Evolutionary conservation across 2,888 invertebrate genomes (phyloP), one percentile per base, ranked within the genome.

Genomic region (Gonocerus acuteangulatus): DNA sequence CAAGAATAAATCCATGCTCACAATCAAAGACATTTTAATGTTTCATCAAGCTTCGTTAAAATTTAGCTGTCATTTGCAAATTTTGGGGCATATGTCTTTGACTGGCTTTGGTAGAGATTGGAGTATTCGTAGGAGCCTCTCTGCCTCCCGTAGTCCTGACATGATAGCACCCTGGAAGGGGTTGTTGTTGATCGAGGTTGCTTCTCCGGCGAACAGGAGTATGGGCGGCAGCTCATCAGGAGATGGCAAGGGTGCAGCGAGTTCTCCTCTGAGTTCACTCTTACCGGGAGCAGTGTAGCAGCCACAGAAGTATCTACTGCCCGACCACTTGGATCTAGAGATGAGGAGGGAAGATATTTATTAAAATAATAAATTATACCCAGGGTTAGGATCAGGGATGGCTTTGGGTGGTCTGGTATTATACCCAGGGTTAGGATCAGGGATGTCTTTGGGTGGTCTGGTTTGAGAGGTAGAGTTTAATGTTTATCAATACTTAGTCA

Each of bases 101-200:
- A 16, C 6, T 0, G 18, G 36, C 21, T 51, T 27, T 11, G 34
- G 2, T 4, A 21, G 47, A 9, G 9, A 4, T 16, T 45, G 47
- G 54, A 62, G 49, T 11, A 64, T 54, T 13, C 82, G 78, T 67
- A 85, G 78, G 63, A 88, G 80, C 64, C 87, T 79, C 71, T 89
- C 84, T 0, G 89, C 89, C 75, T 89, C 89, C 42, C 89, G 78
- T 66, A 89, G 83, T 1, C 90, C 90, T 69, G 88, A 87, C 54
- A 86, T 73, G 63, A 87, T 78, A 3, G 89, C 89, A 1, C 88
- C 89, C 69, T 89, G 88, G 0, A 85, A 27, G 4, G 27, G 83
- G n/a, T 62, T 62, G n/a, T 36, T 44, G 36, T 39, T 36, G 6
- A 57, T 52, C 9, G 57, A 54, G 23, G 65, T 62, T 2, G 60